phyloP scores from a whole-genome alignment of 2,113 vertebrate genomes.

The Albula goreensis region DNA sequence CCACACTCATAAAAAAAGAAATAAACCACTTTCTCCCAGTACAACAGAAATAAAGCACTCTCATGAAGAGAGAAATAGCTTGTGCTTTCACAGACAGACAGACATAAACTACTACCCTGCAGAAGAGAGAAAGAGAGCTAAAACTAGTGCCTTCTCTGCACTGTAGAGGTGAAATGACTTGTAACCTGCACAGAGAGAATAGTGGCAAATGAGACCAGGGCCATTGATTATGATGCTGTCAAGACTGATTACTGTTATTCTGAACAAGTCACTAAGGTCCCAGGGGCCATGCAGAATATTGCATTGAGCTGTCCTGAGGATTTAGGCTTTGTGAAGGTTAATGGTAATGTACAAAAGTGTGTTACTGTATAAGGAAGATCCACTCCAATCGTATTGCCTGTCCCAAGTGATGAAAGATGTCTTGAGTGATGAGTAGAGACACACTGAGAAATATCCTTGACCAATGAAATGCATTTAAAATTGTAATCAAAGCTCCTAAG shows the following conservation, averaged over 20 bases:
- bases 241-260: constrained; percentile 63
- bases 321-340: constrained; percentile 22
- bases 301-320: constrained; percentile 42
- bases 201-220: constrained; percentile 57
- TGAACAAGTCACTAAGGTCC: constrained; percentile 46
- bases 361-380: constrained; percentile 23
- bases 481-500: too few species aligned
- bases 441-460: not conserved
- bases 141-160: constrained; percentile 49
- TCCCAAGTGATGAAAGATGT: not conserved
- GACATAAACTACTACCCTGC: too few species aligned
- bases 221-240: constrained; percentile 55
- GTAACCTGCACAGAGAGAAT: constrained; percentile 34
- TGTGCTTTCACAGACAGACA: not conserved
- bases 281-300: constrained; percentile 37
- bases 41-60: too few species aligned
- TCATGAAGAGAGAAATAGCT: too few species aligned
- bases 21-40: too few species aligned
- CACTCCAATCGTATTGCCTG: not conserved
- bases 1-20: too few species aligned
- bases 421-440: too few species aligned
- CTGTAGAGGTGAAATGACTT: constrained; percentile 59
- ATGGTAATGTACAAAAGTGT: constrained; percentile 23
- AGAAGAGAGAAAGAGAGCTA: constrained; percentile 32
- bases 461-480: not conserved